Percentiles rank a stretch among this genome's conserved stretches.
phyloP scores from a whole-genome alignment of 2,113 vertebrate genomes.

The human (Homo sapiens) region GRCh38 chr5:145283001-145283500 shows the following conservation, averaged over 20 bases:
- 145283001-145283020: not conserved
- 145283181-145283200: not conserved
- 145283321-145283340: slow-evolving; percentile 63
- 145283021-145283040: not conserved
- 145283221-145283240: slow-evolving; percentile 38
- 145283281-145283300: slow-evolving; percentile 73
- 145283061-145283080: not conserved
- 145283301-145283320: slow-evolving; percentile 62
- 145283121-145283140: slow-evolving; percentile 64
- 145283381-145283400: slow-evolving; percentile 71
- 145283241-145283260: slow-evolving; percentile 59
- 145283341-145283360: slow-evolving; percentile 64
- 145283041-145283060: slow-evolving; percentile 23
- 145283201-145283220: not conserved
- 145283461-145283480: slow-evolving; percentile 60
- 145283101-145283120: slow-evolving; percentile 21
- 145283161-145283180: slow-evolving; percentile 3
- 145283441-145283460: slow-evolving; percentile 75
- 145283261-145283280: slow-evolving; percentile 55
- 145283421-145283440: slow-evolving; percentile 74
- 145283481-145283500: slow-evolving; percentile 70
- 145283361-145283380: slow-evolving; percentile 68
- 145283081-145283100: slow-evolving; percentile 59
- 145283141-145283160: slow-evolving; percentile 48
- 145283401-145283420: slow-evolving; percentile 62